Base-by-base conservation (phyloP, 1,140 invertebrate genomes). In the Drosophila aff. region DNA sequence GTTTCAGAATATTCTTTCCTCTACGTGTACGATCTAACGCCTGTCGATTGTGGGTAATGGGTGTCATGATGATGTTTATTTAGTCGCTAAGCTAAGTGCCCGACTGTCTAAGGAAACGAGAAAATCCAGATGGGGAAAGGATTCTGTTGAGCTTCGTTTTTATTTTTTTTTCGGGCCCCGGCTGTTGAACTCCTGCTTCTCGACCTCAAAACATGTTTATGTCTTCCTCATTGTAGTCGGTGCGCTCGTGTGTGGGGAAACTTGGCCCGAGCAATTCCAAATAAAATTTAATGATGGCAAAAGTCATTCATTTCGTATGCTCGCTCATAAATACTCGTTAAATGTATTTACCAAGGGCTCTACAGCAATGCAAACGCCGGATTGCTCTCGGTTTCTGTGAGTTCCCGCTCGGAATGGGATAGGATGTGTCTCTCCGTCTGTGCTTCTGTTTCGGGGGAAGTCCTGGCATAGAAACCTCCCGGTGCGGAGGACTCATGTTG, bases 251-350 rank as follows among this genome's bases (percentile, higher is more conserved):
- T 59, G 47, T 23, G 40, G 40, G 43, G 46, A 53, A 64, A 55
- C 49, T 75, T 66, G 65, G 81, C 60, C 50, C 50, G 44, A 65
- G 63, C 68, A 61, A 63, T 77, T 65, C 61, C 67, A 64, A 84
- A 84, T 84, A 77, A 78, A 84, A 84, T 84, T 84, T 84, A 84
- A 84, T 84, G 82, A 84, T 84, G 82, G 67, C 81, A 77, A 72
- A 84, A 84, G 82, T 84, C 82, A 85, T 84, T 84, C 82, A 84
- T 84, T 84, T 84, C 73, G 77, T 81, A 85, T 84, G 82, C 82
- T 73, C 82, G 59, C 82, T 84, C 82, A 84, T 84, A 84, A 84
- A 84, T 84, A 84, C 82, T 81, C 77, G 77, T 84, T 81, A 84
- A 84, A 84, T 84, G 77, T 84, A 81, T 84, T 84, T 84, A 73